These are phyloP conservation scores for Seriola dumerili DNA, from an alignment of 2,113 vertebrate species.

Conservation along the genomic window DNA sequence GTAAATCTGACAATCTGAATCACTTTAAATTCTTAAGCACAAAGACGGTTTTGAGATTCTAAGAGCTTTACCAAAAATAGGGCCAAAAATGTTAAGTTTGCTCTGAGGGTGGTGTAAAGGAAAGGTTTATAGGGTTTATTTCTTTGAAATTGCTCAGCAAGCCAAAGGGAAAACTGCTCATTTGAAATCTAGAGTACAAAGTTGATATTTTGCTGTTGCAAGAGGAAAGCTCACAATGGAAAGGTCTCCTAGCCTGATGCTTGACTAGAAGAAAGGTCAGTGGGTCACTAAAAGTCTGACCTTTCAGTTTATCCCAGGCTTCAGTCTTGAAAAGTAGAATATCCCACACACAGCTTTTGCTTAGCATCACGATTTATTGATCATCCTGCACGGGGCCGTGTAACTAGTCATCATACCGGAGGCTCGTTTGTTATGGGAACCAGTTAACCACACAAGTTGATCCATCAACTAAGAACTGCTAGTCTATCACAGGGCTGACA, in stretches of 20 bases:
- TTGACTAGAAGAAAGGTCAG: background rate
- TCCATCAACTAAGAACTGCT: no score
- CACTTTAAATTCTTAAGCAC: background rate
- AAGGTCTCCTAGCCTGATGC: background rate
- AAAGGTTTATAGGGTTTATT: background rate
- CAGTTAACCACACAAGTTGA: no score
- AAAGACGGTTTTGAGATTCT: background rate
- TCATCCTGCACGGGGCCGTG: no score
- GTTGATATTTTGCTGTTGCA: background rate
- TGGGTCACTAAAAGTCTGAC: background rate
- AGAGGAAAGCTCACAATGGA: background rate
- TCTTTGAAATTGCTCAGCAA: background rate
- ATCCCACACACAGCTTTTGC: no score
- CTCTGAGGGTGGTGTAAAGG: background rate
- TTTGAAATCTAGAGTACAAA: background rate
- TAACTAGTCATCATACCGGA: no score
- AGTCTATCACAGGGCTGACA: no score
- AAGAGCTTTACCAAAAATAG: background rate
- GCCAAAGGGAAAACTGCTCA: background rate
- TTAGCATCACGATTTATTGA: no score
- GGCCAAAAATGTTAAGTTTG: background rate
- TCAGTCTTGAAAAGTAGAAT: no score
- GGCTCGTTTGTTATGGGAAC: no score
- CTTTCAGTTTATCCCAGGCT: no score
- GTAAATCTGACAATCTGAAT: background rate